Percentiles rank a stretch among this genome's conserved stretches.
Conservation (phyloP, 2,888 invertebrate species). For the Pheosia gnoma region DNA sequence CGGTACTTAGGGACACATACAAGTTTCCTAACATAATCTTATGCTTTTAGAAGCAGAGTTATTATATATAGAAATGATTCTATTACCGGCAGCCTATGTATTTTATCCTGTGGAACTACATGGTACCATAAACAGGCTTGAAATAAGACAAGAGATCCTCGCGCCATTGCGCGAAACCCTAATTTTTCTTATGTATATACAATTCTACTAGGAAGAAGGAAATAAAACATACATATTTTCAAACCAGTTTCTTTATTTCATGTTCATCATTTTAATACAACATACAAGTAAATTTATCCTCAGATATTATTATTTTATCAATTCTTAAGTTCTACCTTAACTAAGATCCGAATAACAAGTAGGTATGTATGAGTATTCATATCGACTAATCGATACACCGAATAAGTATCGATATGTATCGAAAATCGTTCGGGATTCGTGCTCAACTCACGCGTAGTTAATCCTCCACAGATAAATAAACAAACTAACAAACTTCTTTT, state of each 20-base stretch:
- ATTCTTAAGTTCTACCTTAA: slow-evolving; percentile 81
- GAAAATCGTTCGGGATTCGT: slow-evolving; percentile 38
- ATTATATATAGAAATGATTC: no score
- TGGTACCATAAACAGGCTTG: no score
- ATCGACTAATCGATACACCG: slow-evolving; percentile 37
- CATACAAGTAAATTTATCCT: slow-evolving; percentile 85
- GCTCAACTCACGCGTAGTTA: slow-evolving; percentile 40
- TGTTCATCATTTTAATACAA: slow-evolving; percentile 84
- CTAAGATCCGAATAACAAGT: slow-evolving; percentile 81
- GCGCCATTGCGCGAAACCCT: no score
- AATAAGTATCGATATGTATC: slow-evolving; percentile 41
- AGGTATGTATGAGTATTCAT: slow-evolving; percentile 61
- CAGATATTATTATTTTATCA: slow-evolving; percentile 83
- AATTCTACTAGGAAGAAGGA: not conserved
- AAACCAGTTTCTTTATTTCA: slow-evolving; percentile 84
- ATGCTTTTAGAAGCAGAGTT: no score
- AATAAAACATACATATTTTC: slow-evolving; percentile 71
- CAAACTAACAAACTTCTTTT: slow-evolving; percentile 42
- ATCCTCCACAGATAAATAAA: slow-evolving; percentile 42
- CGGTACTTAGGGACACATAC: no score
- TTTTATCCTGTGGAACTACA: no score
- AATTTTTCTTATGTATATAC: not conserved
- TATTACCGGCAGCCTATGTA: no score
- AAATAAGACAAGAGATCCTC: no score
- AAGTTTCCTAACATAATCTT: no score